phyloP scores from a whole-genome alignment of 2,888 invertebrate genomes.

The Notocelia uddmanniana region DNA sequence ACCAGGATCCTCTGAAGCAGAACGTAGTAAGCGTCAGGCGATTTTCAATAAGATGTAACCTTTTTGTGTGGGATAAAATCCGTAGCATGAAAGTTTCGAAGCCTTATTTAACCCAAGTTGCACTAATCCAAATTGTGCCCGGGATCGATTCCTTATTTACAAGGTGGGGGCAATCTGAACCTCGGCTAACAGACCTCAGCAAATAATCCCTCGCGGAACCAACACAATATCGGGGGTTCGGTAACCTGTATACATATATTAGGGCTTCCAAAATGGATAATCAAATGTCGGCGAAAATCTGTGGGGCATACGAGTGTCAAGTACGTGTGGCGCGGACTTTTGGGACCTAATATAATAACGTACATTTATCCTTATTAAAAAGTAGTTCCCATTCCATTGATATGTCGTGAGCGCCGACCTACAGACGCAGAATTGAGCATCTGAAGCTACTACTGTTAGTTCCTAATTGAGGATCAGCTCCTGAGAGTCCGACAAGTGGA shows the following conservation, averaged over 20 bases:
- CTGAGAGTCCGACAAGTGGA: too few species aligned
- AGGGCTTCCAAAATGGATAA: background rate
- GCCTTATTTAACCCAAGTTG: slow-evolving; percentile 29
- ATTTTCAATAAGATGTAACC: background rate
- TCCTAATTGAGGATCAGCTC: too few species aligned
- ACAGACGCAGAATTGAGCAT: too few species aligned
- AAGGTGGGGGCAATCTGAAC: slow-evolving; percentile 26
- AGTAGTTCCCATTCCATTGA: too few species aligned
- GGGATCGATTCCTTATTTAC: slow-evolving; percentile 40
- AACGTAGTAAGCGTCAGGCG: background rate
- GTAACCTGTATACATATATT: slow-evolving; percentile 5
- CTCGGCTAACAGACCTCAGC: slow-evolving; percentile 35
- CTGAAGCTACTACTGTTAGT: too few species aligned
- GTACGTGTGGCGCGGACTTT: background rate
- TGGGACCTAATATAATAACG: too few species aligned
- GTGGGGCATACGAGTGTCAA: background rate
- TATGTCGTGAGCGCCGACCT: too few species aligned
- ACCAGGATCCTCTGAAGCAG: too few species aligned
- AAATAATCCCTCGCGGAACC: slow-evolving; percentile 38
- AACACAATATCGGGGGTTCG: slow-evolving; percentile 23
- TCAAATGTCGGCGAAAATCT: background rate
- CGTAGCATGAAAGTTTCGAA: slow-evolving; percentile 14
- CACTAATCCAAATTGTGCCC: slow-evolving; percentile 34
- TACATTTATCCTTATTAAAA: too few species aligned
- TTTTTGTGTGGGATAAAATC: background rate